Evolutionary conservation across 2,797 vertebrate genomes (phyloP).

Genomic region (Dendrocincla fuliginosa): DNA sequence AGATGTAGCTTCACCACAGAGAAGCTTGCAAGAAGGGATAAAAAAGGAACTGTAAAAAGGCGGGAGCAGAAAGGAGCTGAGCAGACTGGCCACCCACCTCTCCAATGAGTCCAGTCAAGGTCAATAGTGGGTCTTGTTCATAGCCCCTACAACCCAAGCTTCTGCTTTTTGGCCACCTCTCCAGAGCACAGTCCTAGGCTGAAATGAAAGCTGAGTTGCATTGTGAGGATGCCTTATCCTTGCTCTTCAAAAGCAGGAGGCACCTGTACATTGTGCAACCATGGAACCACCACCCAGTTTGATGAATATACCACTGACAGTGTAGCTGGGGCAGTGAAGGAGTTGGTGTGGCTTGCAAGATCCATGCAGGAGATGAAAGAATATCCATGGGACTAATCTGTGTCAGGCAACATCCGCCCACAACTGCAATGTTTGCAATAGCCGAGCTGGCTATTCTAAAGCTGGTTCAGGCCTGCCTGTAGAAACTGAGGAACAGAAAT

Average conservation of each 20-base stretch:
- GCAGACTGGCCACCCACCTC: too few relatives aligned
- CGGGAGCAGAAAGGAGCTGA: not conserved
- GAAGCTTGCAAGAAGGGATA: not conserved
- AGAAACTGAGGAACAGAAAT: not conserved
- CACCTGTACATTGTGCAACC: accelerated
- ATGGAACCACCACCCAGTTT: not conserved
- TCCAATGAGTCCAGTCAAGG: accelerated
- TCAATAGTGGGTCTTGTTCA: not conserved
- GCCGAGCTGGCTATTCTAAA: not conserved
- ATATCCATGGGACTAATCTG: not conserved
- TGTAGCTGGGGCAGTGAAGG: not conserved
- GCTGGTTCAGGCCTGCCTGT: not conserved
- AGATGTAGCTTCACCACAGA: not conserved
- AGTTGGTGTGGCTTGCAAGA: not conserved
- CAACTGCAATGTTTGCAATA: not conserved
- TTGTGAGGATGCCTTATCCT: not conserved
- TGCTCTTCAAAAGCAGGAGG: not conserved
- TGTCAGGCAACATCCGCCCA: accelerated
- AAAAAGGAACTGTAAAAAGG: not conserved
- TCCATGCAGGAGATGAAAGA: not conserved
- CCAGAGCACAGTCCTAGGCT: not conserved
- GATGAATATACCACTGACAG: not conserved
- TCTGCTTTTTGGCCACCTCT: not conserved
- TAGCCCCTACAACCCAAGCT: not conserved
- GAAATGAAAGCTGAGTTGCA: not conserved